Base-by-base conservation (phyloP, 2,797 vertebrate species). In the Hypotaenidia okinawae region DNA sequence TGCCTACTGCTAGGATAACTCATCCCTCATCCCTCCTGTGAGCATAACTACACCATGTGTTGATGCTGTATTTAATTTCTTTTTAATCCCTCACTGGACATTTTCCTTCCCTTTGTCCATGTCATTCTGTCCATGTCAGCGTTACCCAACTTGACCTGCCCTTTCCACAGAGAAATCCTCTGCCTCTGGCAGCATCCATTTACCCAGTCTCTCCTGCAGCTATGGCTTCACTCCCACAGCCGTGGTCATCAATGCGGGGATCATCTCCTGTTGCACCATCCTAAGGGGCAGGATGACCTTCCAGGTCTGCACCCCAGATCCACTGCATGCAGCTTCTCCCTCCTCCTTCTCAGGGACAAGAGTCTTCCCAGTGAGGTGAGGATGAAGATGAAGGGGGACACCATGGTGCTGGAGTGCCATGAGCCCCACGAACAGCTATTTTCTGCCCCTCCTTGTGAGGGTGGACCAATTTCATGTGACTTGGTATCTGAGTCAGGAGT, bases 381-480 rank as follows among this genome's bases (percentile, higher is more conserved):
- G 69, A 47, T 75, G 69, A 84, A 11, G 57, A 37, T 55, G 73
- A 78, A 87, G 32, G 16, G 12, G 27, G 12, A 27, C 33, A n/a
- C 12, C 7, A 3, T 62, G 32, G 32, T 55, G 16, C 4, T 54
- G 41, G 35, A 5, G 18, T 55, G 23, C 22, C 35, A 19, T 0
- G 1, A 89, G 11, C 9, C 18, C 33, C 14, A 57, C 37, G 33
- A 9, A 21, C 27, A 79, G 32, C 1, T 35, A 23, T 69, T 89
- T 84, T 66, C 43, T 82, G 15, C 11, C 18, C 19, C n/a, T 84
- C 23, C 64, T 76, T 23, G 8, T 28, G 13, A 62, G 7, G 4
- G 19, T 45, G 49, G 18, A 41, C 5, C 49, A 8, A n/a, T 45
- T 81, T 15, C 0, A 0, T 49, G 69, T 80, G 55, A n/a, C 10